Percentiles rank a stretch among this genome's conserved stretches.
Conservation (phyloP, 2,888 invertebrate genomes). For the Parascotia fuliginaria region DNA sequence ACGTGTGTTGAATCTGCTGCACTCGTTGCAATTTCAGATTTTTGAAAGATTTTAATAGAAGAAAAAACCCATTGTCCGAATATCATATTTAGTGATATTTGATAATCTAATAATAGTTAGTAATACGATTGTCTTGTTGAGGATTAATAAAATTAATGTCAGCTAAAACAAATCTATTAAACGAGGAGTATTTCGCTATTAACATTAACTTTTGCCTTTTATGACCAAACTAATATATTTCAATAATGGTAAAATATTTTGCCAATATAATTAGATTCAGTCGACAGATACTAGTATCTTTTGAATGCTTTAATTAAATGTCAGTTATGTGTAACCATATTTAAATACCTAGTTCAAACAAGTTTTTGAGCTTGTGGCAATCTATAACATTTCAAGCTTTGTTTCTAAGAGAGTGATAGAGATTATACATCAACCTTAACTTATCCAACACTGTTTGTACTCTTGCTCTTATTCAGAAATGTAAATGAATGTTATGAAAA, state of each 20-base stretch:
- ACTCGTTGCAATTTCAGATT: constrained; percentile 49
- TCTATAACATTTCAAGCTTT: neutral
- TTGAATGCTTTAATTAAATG: too few species aligned
- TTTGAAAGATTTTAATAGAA: constrained; percentile 17
- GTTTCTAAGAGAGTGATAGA: neutral
- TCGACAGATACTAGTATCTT: too few species aligned
- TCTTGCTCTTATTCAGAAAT: neutral
- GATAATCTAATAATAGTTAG: too few species aligned
- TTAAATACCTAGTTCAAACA: neutral
- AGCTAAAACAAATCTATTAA: too few species aligned
- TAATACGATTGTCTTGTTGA: too few species aligned
- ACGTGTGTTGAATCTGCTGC: constrained; percentile 61
- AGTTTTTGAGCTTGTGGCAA: neutral
- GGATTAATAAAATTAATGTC: too few species aligned
- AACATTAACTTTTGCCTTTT: too few species aligned
- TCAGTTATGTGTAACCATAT: too few species aligned
- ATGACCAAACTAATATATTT: too few species aligned
- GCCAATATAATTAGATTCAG: too few species aligned
- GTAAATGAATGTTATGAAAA: neutral
- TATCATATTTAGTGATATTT: neutral
- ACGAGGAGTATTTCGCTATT: too few species aligned
- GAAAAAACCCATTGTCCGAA: neutral
- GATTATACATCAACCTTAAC: neutral
- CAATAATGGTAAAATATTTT: too few species aligned
- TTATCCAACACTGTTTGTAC: neutral